phyloP scores from a whole-genome alignment of 2,797 vertebrate genomes.

The Semotilus atromaculatus region DNA sequence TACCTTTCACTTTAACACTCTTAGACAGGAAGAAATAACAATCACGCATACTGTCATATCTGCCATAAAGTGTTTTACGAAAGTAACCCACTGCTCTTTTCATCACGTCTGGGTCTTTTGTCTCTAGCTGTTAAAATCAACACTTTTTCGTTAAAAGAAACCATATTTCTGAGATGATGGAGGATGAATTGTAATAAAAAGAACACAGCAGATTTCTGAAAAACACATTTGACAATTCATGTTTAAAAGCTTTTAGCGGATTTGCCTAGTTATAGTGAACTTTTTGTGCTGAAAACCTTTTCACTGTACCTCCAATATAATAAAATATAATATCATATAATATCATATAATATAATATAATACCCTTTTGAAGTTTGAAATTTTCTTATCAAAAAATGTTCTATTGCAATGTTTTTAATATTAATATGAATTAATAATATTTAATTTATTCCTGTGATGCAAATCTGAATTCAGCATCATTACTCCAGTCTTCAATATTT shows the following conservation, averaged over 20 bases:
- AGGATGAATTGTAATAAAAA: not conserved
- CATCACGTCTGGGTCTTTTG: conserved; percentile 36
- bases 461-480: no score
- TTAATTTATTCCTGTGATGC: no score
- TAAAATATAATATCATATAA: no score
- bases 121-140: conserved; percentile 29
- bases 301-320: not conserved
- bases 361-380: no score
- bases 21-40: conserved; percentile 45
- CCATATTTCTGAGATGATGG: conserved; percentile 6
- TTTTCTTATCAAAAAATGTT: no score
- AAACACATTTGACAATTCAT: not conserved
- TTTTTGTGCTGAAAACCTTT: not conserved
- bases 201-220: not conserved
- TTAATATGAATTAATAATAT: no score
- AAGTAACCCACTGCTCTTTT: conserved; percentile 17
- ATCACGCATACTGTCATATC: conserved; percentile 37
- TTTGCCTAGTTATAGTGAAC: not conserved
- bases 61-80: conserved; percentile 37
- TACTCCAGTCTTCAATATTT: no score
- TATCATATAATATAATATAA: no score
- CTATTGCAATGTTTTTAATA: no score
- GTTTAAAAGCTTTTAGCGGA: not conserved
- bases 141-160: conserved; percentile 2
- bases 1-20: conserved; percentile 40